Conservation (phyloP, 2,113 vertebrate species). For the cat (Felis catus) region DNA sequence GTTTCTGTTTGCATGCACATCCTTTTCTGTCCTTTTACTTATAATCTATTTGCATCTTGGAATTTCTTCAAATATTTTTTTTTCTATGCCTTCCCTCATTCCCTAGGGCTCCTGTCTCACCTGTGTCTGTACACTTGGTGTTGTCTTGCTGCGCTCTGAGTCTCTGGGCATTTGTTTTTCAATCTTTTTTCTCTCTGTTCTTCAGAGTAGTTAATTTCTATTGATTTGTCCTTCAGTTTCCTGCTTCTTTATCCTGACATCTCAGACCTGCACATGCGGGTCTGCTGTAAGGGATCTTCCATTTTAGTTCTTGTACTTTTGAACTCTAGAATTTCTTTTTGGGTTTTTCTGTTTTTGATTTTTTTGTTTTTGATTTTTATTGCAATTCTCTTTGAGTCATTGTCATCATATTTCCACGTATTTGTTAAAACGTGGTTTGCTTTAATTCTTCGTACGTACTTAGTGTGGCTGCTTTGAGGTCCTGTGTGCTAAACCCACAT, state of each 20-base stretch:
- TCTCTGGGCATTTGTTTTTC: too few species aligned
- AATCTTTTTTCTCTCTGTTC: not conserved
- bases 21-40: not conserved
- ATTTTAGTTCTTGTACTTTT: not conserved
- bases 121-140: rapidly evolving
- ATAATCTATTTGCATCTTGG: not conserved
- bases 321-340: not conserved
- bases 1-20: not conserved
- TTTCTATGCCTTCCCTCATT: rapidly evolving
- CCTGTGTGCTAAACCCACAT: rapidly evolving
- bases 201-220: not conserved
- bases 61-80: not conserved
- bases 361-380: not conserved
- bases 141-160: not conserved
- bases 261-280: not conserved
- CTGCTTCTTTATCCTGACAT: not conserved
- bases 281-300: not conserved
- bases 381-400: not conserved
- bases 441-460: rapidly evolving
- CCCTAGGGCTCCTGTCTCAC: rapidly evolving
- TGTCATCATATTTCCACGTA: not conserved
- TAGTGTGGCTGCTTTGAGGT: not conserved
- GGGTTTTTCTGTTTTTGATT: not conserved
- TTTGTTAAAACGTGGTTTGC: not conserved
- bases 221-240: not conserved